Conservation (phyloP, 2,888 invertebrate genomes). For the Callosobruchus maculatus region DNA sequence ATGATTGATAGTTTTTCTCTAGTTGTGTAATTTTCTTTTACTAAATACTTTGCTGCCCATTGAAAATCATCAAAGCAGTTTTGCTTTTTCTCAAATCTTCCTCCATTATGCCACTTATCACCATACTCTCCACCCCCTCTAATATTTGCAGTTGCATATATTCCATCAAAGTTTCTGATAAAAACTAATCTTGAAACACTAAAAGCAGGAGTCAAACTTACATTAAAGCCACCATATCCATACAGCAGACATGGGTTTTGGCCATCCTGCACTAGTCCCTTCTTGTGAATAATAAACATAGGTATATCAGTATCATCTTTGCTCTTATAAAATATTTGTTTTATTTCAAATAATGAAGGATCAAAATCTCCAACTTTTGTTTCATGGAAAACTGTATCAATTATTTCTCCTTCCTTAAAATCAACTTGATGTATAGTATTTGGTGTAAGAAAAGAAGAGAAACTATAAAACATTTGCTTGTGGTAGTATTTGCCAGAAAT, state of each 20-base stretch:
- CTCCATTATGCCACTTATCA: conserved; percentile 94
- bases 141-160: conserved; percentile 90
- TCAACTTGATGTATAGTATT: conserved; percentile 84
- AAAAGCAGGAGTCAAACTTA: conserved; percentile 87
- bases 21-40: conserved; percentile 74
- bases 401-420: conserved; percentile 55
- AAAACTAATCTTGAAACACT: conserved; percentile 83
- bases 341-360: conserved; percentile 71
- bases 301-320: conserved; percentile 93
- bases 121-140: conserved; percentile 98
- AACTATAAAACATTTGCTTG: conserved; percentile 88
- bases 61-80: conserved; percentile 98
- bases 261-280: conserved; percentile 62
- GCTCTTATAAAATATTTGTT: conserved; percentile 88
- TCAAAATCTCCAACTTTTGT: conserved; percentile 84
- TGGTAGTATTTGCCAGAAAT: conserved; percentile 83
- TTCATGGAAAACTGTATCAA: conserved; percentile 63
- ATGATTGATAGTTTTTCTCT: conserved; percentile 76
- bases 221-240: conserved; percentile 97
- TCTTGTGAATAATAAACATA: conserved; percentile 89
- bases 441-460: conserved; percentile 91
- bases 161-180: conserved; percentile 83
- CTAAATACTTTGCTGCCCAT: conserved; percentile 83
- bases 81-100: conserved; percentile 88
- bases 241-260: conserved; percentile 83